These are phyloP conservation scores for Neoaliturus tenellus DNA, from an alignment of 2,888 invertebrate species.

Conservation along the genomic window DNA sequence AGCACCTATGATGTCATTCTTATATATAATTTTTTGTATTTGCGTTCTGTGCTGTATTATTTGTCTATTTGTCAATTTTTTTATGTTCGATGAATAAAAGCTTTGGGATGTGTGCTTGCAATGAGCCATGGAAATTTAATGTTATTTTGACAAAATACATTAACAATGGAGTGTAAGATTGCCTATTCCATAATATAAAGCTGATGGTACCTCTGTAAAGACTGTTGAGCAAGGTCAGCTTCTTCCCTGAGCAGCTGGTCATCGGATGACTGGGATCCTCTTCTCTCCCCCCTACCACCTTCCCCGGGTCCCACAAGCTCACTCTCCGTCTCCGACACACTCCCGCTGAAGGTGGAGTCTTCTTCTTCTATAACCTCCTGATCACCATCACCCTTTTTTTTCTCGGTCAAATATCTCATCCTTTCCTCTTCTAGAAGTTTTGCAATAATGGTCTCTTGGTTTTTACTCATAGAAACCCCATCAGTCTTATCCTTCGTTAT, in stretches of 20 bases:
- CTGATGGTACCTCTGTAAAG: neutral
- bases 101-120: too few species aligned
- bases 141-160: too few species aligned
- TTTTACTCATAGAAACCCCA: neutral
- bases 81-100: too few species aligned
- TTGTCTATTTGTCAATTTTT: too few species aligned
- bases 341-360: neutral
- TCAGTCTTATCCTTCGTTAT: neutral
- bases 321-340: neutral
- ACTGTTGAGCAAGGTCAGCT: neutral
- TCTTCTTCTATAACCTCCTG: neutral
- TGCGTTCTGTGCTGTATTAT: too few species aligned
- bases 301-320: neutral
- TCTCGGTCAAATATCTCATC: neutral
- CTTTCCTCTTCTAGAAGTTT: conserved; percentile 35
- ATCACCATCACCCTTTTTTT: neutral
- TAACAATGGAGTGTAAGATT: too few species aligned
- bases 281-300: neutral
- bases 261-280: neutral
- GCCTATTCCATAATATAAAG: too few species aligned
- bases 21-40: too few species aligned
- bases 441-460: neutral
- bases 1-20: too few species aligned
- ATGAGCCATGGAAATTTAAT: too few species aligned
- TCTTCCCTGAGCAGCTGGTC: neutral